Evolutionary conservation across 2,797 vertebrate species (phyloP), one percentile per base, ranked within the genome.

Genomic region (Thunnus albacares): DNA sequence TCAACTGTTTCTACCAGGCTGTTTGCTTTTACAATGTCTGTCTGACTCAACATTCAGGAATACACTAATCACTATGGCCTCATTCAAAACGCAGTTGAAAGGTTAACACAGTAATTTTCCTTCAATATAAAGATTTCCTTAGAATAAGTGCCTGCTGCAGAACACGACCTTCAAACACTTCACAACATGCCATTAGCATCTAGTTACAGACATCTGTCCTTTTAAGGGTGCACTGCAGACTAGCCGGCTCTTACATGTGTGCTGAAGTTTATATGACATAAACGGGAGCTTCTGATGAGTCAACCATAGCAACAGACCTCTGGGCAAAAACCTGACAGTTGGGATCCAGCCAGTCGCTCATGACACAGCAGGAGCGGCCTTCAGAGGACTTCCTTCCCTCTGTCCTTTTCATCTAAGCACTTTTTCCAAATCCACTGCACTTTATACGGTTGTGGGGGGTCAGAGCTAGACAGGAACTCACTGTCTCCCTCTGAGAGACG

Each of bases 331-430:
- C 20, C 77, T 76, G 53, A 77, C 59, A 72, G 63, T 26, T 57
- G 33, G 82, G 74, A 77, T 17, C 41, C 67, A 67, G 86, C 69
- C 72, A 87, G 33, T 49, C 8, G 26, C 51, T 87, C 53, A 1
- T 67, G 80, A 85, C 80, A 56, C 83, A 83, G 81, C 84, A 60
- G 80, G 76, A 26, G 75, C 71, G 24, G 58, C 78, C 70, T 68
- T 62, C 43, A 73, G 38, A 74, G 70, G 71, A 86, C 77, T 87
- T 89, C 87, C 88, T 92, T 82, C 62, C 66, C 38, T 61, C 68
- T 69, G 4, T 71, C 77, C 82, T 90, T 51, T 87, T 89, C 80
- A 87, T 87, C 60, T 67, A 0, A 0, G 41, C 66, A 6, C 9
- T 13, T 51, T 81, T 88, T 81, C 65, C 82, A 76, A 59, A 69